These are phyloP conservation scores for Cladorhizidae sp. DNA, from an alignment of 37 sponge, comb jelly and placozoan species.

Conservation along the genomic window DNA sequence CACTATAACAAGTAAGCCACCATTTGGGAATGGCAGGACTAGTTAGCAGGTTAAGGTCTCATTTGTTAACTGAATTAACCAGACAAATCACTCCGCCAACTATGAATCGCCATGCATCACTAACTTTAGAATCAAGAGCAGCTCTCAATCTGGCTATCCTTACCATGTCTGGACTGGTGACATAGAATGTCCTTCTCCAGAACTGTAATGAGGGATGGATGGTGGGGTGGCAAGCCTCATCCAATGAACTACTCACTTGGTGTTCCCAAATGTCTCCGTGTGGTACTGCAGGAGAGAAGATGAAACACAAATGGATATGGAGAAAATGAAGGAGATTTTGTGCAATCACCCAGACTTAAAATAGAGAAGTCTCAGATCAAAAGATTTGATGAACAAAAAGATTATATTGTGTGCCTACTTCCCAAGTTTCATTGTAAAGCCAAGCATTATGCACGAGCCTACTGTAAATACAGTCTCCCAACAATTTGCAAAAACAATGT, in stretches of 20 bases:
- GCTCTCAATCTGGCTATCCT: no score
- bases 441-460: not conserved
- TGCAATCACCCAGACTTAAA: constrained; percentile 23
- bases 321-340: not conserved
- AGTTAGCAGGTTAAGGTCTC: no score
- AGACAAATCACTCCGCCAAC: no score
- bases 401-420: not conserved
- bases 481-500: constrained; percentile 5
- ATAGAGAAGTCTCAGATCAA: constrained; percentile 16
- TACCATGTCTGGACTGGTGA: no score
- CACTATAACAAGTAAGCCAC: no score
- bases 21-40: no score
- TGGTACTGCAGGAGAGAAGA: not conserved
- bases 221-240: not conserved
- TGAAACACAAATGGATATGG: not conserved
- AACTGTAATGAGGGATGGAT: not conserved
- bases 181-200: not conserved
- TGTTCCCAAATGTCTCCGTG: constrained; percentile 8
- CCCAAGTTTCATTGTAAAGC: constrained; percentile 13
- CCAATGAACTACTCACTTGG: not conserved
- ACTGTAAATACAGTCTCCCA: not conserved
- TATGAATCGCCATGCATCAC: no score
- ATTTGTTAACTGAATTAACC: no score
- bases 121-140: no score
- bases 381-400: not conserved